Evolutionary conservation across 2,888 invertebrate species (phyloP).

Genomic region (Heliconius hortense): DNA sequence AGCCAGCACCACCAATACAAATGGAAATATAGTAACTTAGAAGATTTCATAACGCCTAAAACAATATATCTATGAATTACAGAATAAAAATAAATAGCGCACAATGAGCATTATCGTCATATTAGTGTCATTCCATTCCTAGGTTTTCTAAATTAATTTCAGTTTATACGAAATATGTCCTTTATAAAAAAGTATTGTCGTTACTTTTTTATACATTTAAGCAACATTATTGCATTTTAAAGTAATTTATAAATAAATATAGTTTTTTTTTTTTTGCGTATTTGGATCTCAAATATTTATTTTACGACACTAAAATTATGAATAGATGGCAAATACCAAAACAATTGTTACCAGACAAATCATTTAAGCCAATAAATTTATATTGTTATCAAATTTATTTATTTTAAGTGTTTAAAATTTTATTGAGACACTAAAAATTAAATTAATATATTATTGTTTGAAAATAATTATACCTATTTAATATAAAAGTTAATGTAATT

Average conservation of each 20-base stretch:
- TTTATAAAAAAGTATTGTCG: background rate
- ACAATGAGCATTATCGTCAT: background rate
- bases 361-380: background rate
- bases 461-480: background rate
- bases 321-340: slow-evolving; percentile 1
- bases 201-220: background rate
- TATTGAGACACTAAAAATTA: background rate
- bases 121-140: background rate
- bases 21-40: slow-evolving; percentile 44
- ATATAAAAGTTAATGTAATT: background rate
- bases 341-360: slow-evolving; percentile 8
- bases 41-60: background rate
- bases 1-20: slow-evolving; percentile 55
- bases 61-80: background rate
- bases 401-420: background rate
- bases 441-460: slow-evolving; percentile 1
- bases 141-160: background rate
- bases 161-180: background rate
- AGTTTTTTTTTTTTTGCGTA: background rate
- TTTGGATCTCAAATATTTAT: slow-evolving; percentile 40
- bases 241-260: background rate
- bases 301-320: background rate
- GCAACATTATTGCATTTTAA: background rate
- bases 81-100: background rate
- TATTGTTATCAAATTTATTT: background rate